Base-by-base conservation (phyloP, 2,797 vertebrate genomes). In the Otolemur crassicaudatus region DNA sequence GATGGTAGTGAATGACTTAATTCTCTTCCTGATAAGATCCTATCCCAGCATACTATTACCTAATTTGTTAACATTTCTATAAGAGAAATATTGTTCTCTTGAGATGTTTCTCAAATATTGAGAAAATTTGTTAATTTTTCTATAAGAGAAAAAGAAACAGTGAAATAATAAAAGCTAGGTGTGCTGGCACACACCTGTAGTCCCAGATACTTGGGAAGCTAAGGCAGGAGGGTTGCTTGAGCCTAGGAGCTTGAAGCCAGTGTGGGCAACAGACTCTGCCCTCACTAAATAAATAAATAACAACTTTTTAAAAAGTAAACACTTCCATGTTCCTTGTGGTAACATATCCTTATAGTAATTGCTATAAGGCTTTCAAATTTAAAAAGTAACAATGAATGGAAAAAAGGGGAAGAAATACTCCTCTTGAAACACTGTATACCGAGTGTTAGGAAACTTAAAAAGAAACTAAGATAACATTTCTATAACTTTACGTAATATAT, bases 341-440 rank as follows among this genome's bases (percentile, higher is more conserved):
- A 96, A 69, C 29, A 81, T 1, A 91, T 91, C 34, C 61, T 76
- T 83, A n/a, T 76, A 92, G 31, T 80, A 92, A 85, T 84, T 46
- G 60, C 22, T 76, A 40, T 37, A 89, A 73, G 29, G 16, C 53
- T 96, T 94, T 93, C 29, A 82, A 95, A 93, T 84, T 95, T 91
- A 63, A 91, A 86, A 95, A 87, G 49, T 40, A 94, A 95, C 95
- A 93, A 65, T 63, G 3, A 88, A 67, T 13, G 53, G n/a, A 40
- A 73, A 85, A 89, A 94, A 60, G 61, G 31, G 86, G 29, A 76
- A 75, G 27, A 53, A 82, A 77, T 13, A 65, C 5, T 1, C 37
- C 3, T 13, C 29, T 87, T 90, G 87, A 86, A 91, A 77, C 2
- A 77, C 7, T 27, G 10, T n/a, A 61, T 3, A 43, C 7, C 91